phyloP scores from a whole-genome alignment of 2,113 vertebrate genomes.

The Phaethon lepturus region DNA sequence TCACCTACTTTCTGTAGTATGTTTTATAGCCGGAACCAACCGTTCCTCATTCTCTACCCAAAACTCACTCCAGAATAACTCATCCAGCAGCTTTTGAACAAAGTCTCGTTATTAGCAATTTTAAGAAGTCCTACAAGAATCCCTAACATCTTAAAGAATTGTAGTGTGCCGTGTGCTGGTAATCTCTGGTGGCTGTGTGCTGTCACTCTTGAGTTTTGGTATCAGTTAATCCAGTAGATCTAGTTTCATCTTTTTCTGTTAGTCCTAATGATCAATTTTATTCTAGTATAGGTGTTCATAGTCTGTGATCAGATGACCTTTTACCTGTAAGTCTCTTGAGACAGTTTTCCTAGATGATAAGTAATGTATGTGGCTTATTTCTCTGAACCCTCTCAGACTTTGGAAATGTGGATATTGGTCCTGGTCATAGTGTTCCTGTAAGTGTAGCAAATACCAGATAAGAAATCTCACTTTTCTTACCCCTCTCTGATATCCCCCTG shows the following conservation, averaged over 20 bases:
- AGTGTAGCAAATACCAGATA: background rate
- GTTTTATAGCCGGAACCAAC: background rate
- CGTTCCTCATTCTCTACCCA: background rate
- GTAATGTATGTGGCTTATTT: background rate
- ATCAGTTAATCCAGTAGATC: background rate
- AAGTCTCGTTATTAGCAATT: background rate
- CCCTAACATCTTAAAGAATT: background rate
- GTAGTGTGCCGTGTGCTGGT: background rate
- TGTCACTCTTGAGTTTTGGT: background rate
- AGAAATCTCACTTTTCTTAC: background rate
- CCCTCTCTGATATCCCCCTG: background rate
- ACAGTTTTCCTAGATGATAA: background rate
- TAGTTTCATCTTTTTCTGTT: background rate
- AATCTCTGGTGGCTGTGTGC: background rate
- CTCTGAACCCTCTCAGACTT: background rate
- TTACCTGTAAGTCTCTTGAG: background rate
- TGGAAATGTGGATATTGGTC: background rate
- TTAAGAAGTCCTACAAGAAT: background rate
- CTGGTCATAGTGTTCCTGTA: background rate
- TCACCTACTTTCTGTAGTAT: background rate
- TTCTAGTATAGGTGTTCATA: background rate
- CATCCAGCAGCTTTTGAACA: background rate
- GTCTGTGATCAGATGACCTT: background rate
- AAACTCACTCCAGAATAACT: background rate
- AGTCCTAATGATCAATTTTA: background rate